These are phyloP conservation scores for Diarsia dahlii DNA, from an alignment of 2,888 invertebrate species.

Conservation along the genomic window DNA sequence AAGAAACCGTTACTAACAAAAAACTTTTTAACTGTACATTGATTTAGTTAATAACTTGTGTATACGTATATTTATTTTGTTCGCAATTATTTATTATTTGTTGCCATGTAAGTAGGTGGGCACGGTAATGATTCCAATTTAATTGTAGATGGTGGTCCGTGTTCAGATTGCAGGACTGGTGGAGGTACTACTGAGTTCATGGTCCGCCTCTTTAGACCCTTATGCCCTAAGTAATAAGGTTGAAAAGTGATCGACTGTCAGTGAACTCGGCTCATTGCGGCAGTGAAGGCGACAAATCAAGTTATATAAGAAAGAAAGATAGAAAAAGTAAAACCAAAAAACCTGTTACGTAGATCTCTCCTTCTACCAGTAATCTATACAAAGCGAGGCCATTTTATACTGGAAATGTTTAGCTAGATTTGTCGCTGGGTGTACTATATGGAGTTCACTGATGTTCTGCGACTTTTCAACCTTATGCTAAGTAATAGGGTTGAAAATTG, in stretches of 20 bases:
- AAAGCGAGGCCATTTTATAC: no score
- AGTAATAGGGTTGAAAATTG: neutral
- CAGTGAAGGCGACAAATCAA: no score
- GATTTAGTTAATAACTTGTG: slow-evolving; percentile 65
- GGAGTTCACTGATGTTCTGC: neutral
- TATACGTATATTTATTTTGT: slow-evolving; percentile 71
- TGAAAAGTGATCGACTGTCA: neutral
- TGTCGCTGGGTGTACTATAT: neutral
- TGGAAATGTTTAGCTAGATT: no score
- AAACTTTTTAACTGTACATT: slow-evolving; percentile 54
- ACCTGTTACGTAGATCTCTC: no score
- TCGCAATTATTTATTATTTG: slow-evolving; percentile 77
- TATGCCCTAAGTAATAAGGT: neutral
- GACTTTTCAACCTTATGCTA: neutral
- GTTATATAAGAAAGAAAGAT: no score
- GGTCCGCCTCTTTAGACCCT: neutral
- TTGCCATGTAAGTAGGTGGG: slow-evolving; percentile 73
- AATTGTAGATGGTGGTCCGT: slow-evolving; percentile 71
- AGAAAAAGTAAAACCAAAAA: no score
- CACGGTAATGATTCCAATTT: slow-evolving; percentile 78
- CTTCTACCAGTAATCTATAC: no score
- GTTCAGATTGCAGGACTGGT: slow-evolving; percentile 67
- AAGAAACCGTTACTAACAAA: slow-evolving; percentile 48
- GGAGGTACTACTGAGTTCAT: neutral
- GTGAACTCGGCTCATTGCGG: neutral